These are phyloP conservation scores for Rambutsinella grinnellia DNA, from an alignment of 2,888 invertebrate genomes.

Conservation along the genomic window DNA sequence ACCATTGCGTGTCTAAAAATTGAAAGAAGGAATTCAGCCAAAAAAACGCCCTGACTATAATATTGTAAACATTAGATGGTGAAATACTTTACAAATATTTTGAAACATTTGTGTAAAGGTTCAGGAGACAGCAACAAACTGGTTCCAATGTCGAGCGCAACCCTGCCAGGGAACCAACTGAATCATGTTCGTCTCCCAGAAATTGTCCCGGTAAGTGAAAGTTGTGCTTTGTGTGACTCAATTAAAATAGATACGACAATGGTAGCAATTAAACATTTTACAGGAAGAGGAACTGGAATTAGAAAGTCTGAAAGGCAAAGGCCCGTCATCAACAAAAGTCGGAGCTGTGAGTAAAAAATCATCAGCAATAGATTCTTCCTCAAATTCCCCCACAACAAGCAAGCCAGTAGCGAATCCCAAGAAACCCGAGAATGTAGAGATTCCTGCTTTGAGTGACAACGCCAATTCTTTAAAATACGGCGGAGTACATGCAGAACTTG, in stretches of 20 bases:
- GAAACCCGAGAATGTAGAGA: slow-evolving; percentile 57
- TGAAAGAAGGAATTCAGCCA: no score
- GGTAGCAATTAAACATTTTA: not conserved
- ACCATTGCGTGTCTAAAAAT: no score
- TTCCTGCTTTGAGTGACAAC: slow-evolving; percentile 60
- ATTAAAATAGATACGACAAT: no score
- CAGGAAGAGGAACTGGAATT: slow-evolving; percentile 50
- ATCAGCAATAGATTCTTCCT: not conserved
- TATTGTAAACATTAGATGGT: no score
- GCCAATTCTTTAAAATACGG: slow-evolving; percentile 53
- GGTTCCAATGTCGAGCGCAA: not conserved
- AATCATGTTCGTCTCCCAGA: not conserved
- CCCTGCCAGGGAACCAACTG: not conserved
- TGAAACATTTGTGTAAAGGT: no score
- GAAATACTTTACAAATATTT: no score
- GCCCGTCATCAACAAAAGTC: not conserved
- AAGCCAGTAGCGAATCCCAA: slow-evolving; percentile 30
- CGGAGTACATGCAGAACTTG: slow-evolving; percentile 31
- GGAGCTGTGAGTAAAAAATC: not conserved
- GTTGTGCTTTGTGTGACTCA: not conserved
- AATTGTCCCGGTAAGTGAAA: not conserved
- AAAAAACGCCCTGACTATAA: no score
- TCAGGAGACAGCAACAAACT: not conserved
- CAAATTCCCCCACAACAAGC: slow-evolving; percentile 1
- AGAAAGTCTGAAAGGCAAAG: slow-evolving; percentile 47